Base-by-base conservation (phyloP, 2,797 vertebrate genomes). In the Rhinogobio ventralis region DNA sequence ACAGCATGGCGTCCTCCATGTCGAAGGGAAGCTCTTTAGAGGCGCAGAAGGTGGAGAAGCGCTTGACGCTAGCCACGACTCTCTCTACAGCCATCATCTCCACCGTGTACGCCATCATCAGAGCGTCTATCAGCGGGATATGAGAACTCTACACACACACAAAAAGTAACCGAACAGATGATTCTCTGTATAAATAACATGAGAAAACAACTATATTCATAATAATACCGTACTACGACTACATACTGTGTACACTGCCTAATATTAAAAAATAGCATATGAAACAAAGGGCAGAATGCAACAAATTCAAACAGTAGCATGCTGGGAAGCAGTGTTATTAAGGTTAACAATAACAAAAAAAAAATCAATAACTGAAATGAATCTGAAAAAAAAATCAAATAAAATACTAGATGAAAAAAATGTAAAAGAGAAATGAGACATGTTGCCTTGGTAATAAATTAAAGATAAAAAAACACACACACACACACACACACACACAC, bases 71-170 rank as follows among this genome's bases (percentile, higher is more conserved):
- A 79, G 96, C 94, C 25, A 99, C 95, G 69, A 99, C 97, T 88
- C 97, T 97, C 86, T 99, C 97, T 11, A 97, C 95, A 94, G 96
- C 97, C 94, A 99, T 97, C 97, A 99, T 98, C 92, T 98, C 97
- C 84, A 96, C 94, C 0, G 95, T 96, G 76, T 96, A 98, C 81
- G 96, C 97, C 96, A 96, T 96, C 97, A 99, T 99, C 19, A 99
- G 95, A 46, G 97, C 95, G 9, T 99, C 98, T 0, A 99, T 97
- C 93, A 99, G 96, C 1, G 96, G 96, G 93, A 99, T 97, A 80
- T 99, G 98, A 69, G 96, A 93, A 53, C 96, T 97, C 98, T 99
- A 87, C 11, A 49, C 28, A 77, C 69, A 84, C 71, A 88, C 55
- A 78, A 66, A 62, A 79, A 20, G 28, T 42, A n/a, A 11, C 28